phyloP scores from a whole-genome alignment of 1,140 invertebrate species.

The Procambarus virginalis region DNA sequence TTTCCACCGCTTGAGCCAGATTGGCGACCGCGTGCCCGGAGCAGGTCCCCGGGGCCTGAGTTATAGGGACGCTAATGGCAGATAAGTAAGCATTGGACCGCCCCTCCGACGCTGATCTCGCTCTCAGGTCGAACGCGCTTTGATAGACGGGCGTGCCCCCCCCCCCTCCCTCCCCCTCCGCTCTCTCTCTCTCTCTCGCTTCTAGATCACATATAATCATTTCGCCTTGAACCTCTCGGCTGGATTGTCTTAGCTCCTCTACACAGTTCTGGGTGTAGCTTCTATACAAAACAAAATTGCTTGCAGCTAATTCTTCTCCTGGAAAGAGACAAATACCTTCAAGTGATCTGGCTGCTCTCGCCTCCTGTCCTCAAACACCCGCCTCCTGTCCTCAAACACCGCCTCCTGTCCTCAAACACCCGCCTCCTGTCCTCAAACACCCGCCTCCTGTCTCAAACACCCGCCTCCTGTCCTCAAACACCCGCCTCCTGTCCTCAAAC shows the following conservation, averaged over 20 bases:
- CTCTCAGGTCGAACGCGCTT: conserved; percentile 54
- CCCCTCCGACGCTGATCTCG: conserved; percentile 59
- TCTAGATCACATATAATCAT: conserved; percentile 30
- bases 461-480: too few relatives aligned
- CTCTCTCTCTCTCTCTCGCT: too few relatives aligned
- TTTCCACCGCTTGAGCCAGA: conserved; percentile 53
- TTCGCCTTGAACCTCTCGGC: conserved; percentile 18
- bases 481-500: too few relatives aligned
- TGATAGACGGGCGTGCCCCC: conserved; percentile 45
- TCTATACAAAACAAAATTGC: not conserved
- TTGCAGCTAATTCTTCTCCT: conserved; percentile 7
- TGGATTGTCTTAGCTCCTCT: not conserved
- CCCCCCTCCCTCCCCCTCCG: not conserved
- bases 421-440: too few relatives aligned
- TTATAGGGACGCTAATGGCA: conserved; percentile 62
- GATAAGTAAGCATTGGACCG: conserved; percentile 66
- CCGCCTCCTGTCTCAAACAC: too few relatives aligned
- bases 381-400: too few relatives aligned
- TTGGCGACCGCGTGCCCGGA: conserved; percentile 48
- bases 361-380: too few relatives aligned
- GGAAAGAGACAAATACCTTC: not conserved
- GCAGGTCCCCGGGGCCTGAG: conserved; percentile 41
- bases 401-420: too few relatives aligned
- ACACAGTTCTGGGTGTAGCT: not conserved
- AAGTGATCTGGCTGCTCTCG: too few relatives aligned